Conservation (phyloP, 2,113 vertebrate genomes). For the Nibea coibor region DNA sequence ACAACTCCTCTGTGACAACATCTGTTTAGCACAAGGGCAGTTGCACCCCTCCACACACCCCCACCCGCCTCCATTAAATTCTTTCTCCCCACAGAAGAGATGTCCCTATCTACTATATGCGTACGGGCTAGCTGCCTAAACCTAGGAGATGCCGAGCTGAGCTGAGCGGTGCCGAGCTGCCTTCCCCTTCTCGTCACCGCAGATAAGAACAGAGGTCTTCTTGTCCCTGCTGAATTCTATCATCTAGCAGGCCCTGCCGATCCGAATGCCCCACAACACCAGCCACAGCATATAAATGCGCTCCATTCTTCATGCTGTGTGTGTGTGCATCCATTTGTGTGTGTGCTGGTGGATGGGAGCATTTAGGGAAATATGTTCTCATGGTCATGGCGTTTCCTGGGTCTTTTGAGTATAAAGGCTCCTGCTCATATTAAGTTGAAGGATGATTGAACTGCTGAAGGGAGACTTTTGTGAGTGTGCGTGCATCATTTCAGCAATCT, state of each 20-base stretch:
- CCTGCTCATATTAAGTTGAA: constrained; percentile 50
- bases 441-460: constrained; percentile 52
- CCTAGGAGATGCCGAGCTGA: constrained; percentile 43
- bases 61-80: constrained; percentile 48
- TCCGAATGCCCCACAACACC: constrained; percentile 78
- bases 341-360: constrained; percentile 38
- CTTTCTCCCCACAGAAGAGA: constrained; percentile 42
- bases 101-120: constrained; percentile 72
- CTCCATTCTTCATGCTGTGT: constrained; percentile 75
- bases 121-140: constrained; percentile 54
- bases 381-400: constrained; percentile 71
- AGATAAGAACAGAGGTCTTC: constrained; percentile 85
- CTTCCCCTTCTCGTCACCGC: constrained; percentile 55
- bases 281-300: constrained; percentile 85
- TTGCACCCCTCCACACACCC: too few relatives aligned
- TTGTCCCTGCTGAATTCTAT: constrained; percentile 85
- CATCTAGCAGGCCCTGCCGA: constrained; percentile 76
- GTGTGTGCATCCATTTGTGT: constrained; percentile 49
- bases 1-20: constrained; percentile 61
- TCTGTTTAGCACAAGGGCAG: constrained; percentile 69
- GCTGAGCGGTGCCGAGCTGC: constrained; percentile 41
- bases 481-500: constrained; percentile 13
- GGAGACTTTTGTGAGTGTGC: constrained; percentile 48
- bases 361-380: constrained; percentile 74
- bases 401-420: constrained; percentile 43